Conservation (phyloP, 2,888 invertebrate species). For the Xestia sexstrigata region DNA sequence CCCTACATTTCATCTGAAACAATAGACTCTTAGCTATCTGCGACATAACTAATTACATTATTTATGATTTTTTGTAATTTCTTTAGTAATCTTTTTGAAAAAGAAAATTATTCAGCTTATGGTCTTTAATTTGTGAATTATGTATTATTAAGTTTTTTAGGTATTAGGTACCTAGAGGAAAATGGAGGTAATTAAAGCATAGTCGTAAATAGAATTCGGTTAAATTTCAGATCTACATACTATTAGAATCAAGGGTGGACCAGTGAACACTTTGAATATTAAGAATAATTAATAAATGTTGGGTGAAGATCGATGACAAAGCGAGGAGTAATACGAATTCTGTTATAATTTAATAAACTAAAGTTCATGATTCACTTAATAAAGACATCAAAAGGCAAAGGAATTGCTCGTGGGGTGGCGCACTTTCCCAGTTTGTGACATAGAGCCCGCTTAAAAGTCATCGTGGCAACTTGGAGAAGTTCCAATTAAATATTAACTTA, state of each 20-base stretch:
- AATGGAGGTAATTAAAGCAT: background rate
- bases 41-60: constrained; percentile 2
- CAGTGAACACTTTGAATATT: constrained; percentile 23
- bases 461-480: constrained; percentile 66
- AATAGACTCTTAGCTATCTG: constrained; percentile 16
- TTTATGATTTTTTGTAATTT: background rate
- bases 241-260: background rate
- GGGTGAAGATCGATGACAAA: constrained; percentile 59
- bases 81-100: background rate
- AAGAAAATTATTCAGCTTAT: background rate
- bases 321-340: constrained; percentile 63
- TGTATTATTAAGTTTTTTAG: background rate
- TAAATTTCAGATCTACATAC: background rate
- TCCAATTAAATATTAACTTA: constrained; percentile 73
- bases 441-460: constrained; percentile 68
- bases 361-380: constrained; percentile 72
- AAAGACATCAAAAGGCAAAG: constrained; percentile 72
- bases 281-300: constrained; percentile 59
- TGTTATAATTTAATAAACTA: constrained; percentile 68
- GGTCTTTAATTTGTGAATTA: too few relatives aligned
- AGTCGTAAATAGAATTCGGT: background rate
- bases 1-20: constrained; percentile 4
- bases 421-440: constrained; percentile 66
- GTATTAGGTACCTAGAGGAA: background rate
- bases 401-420: constrained; percentile 66